phyloP scores from a whole-genome alignment of 2,113 vertebrate genomes.

The Micronycteris hirsuta region DNA sequence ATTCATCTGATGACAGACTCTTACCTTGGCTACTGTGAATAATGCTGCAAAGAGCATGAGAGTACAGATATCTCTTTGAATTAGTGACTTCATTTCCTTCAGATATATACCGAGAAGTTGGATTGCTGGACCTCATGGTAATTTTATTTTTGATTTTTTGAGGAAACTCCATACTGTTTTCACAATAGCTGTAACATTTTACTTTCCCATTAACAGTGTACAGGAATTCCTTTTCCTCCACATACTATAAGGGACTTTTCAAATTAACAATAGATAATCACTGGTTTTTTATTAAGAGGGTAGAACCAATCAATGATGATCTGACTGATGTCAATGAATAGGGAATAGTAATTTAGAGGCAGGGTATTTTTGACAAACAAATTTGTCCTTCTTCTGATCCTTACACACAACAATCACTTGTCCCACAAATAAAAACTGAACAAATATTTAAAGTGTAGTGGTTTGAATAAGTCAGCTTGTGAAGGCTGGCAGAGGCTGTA shows the following conservation, averaged over 20 bases:
- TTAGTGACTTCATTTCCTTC: not conserved
- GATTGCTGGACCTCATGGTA: not conserved
- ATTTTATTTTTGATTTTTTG: not conserved
- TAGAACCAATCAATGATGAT: not conserved
- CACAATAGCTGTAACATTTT: not conserved
- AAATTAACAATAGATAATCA: not conserved
- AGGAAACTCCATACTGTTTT: not conserved
- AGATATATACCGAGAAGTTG: not conserved
- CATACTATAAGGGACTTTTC: not conserved
- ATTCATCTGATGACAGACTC: not conserved
- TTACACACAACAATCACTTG: not conserved
- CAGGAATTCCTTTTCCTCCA: not conserved
- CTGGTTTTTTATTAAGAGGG: not conserved
- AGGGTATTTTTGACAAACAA: not conserved
- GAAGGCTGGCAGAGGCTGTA: not conserved
- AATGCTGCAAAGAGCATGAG: not conserved
- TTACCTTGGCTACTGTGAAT: not conserved
- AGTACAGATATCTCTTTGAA: not conserved
- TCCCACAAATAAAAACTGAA: not conserved
- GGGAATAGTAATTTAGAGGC: not conserved
- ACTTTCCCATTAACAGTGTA: not conserved
- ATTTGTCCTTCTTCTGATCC: slow-evolving; percentile 11
- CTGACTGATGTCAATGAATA: not conserved
- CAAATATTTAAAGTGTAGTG: not conserved
- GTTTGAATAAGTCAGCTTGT: not conserved